Conservation (phyloP, 1,140 invertebrate species). For the Drosophila teissieri region DNA sequence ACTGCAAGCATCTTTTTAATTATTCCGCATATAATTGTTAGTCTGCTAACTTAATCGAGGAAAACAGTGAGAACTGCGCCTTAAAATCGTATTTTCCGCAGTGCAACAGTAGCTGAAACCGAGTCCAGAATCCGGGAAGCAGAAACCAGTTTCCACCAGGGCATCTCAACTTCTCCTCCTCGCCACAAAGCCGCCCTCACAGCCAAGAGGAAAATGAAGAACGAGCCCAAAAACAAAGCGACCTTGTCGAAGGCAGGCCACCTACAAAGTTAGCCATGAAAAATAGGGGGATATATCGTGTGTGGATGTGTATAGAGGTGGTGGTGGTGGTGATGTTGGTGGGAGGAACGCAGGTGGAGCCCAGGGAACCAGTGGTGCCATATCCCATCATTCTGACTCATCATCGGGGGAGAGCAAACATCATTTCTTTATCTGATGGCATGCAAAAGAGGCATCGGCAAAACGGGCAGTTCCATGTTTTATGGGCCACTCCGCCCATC, state of each 20-base stretch:
- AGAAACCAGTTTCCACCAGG: constrained; percentile 31
- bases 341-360: background rate
- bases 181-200: constrained; percentile 34
- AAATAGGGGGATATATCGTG: background rate
- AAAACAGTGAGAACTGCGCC: background rate
- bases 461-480: constrained; percentile 47
- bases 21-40: no score
- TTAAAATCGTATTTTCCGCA: background rate
- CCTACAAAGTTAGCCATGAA: constrained; percentile 29
- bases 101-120: constrained; percentile 9
- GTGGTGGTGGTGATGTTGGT: no score
- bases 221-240: constrained; percentile 28
- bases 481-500: constrained; percentile 22
- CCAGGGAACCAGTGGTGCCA: constrained; percentile 3
- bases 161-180: constrained; percentile 1
- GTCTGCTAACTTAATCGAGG: background rate
- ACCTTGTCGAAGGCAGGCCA: constrained; percentile 62
- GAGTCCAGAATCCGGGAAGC: background rate
- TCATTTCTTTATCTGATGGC: constrained; percentile 5
- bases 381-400: constrained; percentile 13
- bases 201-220: constrained; percentile 9
- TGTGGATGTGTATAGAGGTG: no score
- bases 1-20: no score
- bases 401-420: constrained; percentile 27
- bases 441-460: constrained; percentile 10